phyloP scores from a whole-genome alignment of 2,888 invertebrate species.

The Liodrosophila aerea region DNA sequence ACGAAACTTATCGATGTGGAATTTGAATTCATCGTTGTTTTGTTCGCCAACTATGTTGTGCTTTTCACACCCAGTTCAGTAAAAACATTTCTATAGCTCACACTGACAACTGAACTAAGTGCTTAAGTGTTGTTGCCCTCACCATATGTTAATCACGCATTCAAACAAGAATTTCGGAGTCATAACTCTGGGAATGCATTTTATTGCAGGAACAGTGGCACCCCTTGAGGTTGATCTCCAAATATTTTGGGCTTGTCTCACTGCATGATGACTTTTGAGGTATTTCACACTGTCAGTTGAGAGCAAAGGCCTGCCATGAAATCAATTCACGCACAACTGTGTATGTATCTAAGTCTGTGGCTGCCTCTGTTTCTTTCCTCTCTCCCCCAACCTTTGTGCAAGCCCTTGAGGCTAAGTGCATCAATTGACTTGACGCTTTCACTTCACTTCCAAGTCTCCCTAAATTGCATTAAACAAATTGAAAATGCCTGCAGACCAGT shows the following conservation, averaged over 20 bases:
- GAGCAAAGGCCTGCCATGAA: conserved; percentile 53
- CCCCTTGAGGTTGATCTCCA: conserved; percentile 58
- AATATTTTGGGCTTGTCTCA: conserved; percentile 33
- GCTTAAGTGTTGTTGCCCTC: conserved; percentile 33
- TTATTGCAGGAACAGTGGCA: conserved; percentile 59
- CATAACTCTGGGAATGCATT: conserved; percentile 51
- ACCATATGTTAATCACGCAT: conserved; percentile 70
- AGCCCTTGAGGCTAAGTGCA: conserved; percentile 61
- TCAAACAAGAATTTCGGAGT: conserved; percentile 54
- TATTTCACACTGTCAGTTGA: conserved; percentile 52
- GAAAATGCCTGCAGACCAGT: conserved; percentile 13
- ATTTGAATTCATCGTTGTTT: conserved; percentile 14
- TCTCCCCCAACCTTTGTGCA: conserved; percentile 16
- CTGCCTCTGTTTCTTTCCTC: background rate
- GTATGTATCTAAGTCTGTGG: background rate
- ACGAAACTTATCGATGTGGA: too few species aligned
- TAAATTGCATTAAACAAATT: conserved; percentile 58
- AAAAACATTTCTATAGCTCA: conserved; percentile 22
- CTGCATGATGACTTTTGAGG: conserved; percentile 25
- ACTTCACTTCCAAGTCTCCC: conserved; percentile 21
- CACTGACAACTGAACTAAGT: conserved; percentile 17
- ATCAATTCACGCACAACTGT: conserved; percentile 59
- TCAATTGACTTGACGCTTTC: conserved; percentile 56
- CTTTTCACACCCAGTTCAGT: conserved; percentile 22
- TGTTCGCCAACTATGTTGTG: conserved; percentile 1